These are phyloP conservation scores for Boleophthalmus pectinirostris DNA, from an alignment of 2,113 vertebrate species.

Conservation along the genomic window DNA sequence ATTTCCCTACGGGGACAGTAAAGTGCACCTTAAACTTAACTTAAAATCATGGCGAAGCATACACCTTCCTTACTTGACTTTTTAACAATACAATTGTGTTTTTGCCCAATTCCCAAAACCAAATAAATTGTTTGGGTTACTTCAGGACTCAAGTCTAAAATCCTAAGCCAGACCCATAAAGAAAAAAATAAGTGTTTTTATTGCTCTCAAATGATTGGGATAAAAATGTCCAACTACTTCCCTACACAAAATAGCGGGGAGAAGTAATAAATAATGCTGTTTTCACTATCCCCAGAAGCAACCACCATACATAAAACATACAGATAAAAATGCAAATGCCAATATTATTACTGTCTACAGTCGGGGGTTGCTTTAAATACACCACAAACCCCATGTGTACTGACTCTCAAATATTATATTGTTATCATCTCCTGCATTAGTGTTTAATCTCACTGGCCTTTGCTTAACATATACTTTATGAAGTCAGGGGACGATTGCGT, in stretches of 20 bases:
- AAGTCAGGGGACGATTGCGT: neutral
- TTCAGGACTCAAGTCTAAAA: neutral
- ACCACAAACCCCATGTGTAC: neutral
- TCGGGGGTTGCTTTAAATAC: neutral
- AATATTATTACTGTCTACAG: neutral
- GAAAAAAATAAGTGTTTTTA: constrained; percentile 1
- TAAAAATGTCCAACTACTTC: neutral
- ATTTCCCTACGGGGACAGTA: no score
- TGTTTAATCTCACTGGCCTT: constrained; percentile 4
- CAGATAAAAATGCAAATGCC: neutral
- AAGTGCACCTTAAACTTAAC: no score
- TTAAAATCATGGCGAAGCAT: no score
- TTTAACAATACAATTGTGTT: neutral
- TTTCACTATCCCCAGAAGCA: neutral
- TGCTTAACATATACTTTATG: neutral
- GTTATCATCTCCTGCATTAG: neutral
- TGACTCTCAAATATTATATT: constrained; percentile 2
- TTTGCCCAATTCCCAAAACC: neutral
- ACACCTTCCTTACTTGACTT: no score
- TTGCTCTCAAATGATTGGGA: neutral
- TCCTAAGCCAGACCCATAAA: neutral
- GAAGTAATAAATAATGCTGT: neutral
- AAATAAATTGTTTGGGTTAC: neutral
- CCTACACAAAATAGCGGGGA: neutral
- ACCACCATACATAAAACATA: neutral